Percentiles rank a stretch among this genome's conserved stretches.
Conservation (phyloP, 2,888 invertebrate genomes). For the Andrena bucephala region DNA sequence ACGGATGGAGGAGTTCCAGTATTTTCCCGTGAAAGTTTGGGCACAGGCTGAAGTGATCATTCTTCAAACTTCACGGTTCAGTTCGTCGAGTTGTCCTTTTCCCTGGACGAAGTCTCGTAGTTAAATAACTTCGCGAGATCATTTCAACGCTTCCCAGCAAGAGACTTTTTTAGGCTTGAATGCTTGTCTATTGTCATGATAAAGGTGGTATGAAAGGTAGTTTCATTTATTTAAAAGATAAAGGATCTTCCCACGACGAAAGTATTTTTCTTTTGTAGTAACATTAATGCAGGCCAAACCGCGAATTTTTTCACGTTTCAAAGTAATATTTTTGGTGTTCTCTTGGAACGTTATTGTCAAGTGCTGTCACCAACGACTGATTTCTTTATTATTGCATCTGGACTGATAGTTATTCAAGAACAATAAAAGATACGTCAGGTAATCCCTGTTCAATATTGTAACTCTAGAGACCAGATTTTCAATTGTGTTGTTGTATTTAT, state of each 20-base stretch:
- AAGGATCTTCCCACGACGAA: too few species aligned
- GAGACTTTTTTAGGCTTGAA: conserved; percentile 10
- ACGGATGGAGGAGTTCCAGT: neutral
- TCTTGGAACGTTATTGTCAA: too few species aligned
- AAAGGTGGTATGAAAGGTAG: too few species aligned
- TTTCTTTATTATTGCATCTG: neutral
- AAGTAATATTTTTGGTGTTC: too few species aligned
- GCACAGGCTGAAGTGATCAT: conserved; percentile 33
- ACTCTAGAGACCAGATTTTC: too few species aligned
- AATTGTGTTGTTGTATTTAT: too few species aligned
- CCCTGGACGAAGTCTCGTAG: neutral
- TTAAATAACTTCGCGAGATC: conserved; percentile 17
- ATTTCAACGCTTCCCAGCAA: neutral
- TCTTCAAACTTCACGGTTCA: conserved; percentile 34
- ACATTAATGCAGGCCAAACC: too few species aligned
- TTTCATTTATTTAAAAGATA: too few species aligned
- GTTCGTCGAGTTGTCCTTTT: conserved; percentile 1
- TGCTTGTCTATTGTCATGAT: neutral
- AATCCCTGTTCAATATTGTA: neutral
- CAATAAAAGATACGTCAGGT: neutral
- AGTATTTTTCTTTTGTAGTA: too few species aligned
- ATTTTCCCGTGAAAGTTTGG: conserved; percentile 28
- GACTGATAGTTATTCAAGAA: neutral
- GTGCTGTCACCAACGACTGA: neutral
- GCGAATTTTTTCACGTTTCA: too few species aligned